Base-by-base conservation (phyloP, 2,797 vertebrate genomes). In the Oceanodroma leucorhoa region DNA sequence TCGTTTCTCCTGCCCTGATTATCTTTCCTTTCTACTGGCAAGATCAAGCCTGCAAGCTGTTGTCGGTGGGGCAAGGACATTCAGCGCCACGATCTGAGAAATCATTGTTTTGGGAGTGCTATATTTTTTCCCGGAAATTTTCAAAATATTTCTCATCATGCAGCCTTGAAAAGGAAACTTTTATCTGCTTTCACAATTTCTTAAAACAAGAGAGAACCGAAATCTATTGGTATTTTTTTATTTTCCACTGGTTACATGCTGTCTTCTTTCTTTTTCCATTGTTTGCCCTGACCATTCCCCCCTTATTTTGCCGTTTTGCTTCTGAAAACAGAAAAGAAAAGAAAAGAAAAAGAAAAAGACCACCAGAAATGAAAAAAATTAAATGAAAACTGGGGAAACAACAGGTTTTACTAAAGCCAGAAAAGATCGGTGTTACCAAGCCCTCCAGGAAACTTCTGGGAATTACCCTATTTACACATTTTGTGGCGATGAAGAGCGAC, bases 71-170 rank as follows among this genome's bases (percentile, higher is more conserved):
- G 55, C 84, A 69, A 90, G 93, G 95, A 46, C 87, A 5, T 6
- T 6, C 1, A 0, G 50, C 1, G 18, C 0, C 0, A 36, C 26
- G 41, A 54, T 9, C 21, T 23, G 48, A 32, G 65, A 18, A 51
- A 14, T 46, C 48, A 17, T 54, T 76, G 80, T 65, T 57, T 87
- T 29, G 71, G 67, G 60, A 55, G 26, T 21, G 8, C 9, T 62
- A 2, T 34, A 3, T 36, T 72, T 94, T 82, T 89, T 82, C 87
- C 67, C 80, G 79, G 82, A 82, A 76, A 34, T 38, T 21, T 55
- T 54, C 10, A 11, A 79, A 76, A 86, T 50, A 46, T 64, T 86
- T 79, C 30, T 82, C 36, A 53, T 53, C 7, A 1, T 0, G 0
- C 17, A 55, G 16, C 50, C 87, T 89, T 92, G 84, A n/a, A 9